phyloP scores from a whole-genome alignment of 2,797 vertebrate genomes.

The Sebastes nivosus region DNA sequence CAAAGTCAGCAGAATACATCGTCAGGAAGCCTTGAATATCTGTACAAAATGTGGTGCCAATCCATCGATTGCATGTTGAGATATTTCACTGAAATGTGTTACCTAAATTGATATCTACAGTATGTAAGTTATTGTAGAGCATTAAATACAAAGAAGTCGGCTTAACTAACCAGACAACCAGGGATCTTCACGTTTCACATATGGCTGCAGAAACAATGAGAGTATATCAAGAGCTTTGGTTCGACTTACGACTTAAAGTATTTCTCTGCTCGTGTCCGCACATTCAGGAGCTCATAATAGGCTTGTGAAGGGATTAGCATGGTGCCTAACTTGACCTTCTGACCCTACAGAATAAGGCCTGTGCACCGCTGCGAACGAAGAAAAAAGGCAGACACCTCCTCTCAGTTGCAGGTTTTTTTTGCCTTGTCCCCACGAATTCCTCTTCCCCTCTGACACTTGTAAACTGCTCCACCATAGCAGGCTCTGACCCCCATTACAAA shows the following conservation, averaged over 20 bases:
- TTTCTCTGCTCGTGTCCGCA: conserved; percentile 46
- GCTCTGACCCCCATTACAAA: conserved; percentile 67
- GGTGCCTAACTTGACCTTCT: conserved; percentile 70
- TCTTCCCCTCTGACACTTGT: conserved; percentile 67
- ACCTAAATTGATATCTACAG: neutral
- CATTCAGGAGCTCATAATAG: conserved; percentile 73
- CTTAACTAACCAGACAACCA: neutral
- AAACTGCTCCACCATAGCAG: conserved; percentile 54
- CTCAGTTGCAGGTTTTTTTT: conserved; percentile 49
- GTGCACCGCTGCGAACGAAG: conserved; percentile 38
- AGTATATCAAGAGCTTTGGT: conserved; percentile 39
- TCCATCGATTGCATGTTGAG: neutral
- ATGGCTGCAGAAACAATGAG: conserved; percentile 11
- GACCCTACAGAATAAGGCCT: conserved; percentile 63
- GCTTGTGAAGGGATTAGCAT: conserved; percentile 74
- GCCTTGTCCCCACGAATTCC: conserved; percentile 57
- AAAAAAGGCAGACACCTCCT: conserved; percentile 49
- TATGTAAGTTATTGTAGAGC: neutral
- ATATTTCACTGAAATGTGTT: neutral
- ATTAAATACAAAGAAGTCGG: neutral
- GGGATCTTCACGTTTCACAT: neutral
- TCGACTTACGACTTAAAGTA: conserved; percentile 39
- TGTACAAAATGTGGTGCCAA: neutral
- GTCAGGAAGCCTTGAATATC: too few relatives aligned
- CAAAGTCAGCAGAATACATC: neutral